A percentile compares a stretch with the other conserved stretches of the same genome.
These are phyloP conservation scores for Galerucella nymphaeae DNA, from an alignment of 2,888 invertebrate species.

Conservation along the genomic window DNA sequence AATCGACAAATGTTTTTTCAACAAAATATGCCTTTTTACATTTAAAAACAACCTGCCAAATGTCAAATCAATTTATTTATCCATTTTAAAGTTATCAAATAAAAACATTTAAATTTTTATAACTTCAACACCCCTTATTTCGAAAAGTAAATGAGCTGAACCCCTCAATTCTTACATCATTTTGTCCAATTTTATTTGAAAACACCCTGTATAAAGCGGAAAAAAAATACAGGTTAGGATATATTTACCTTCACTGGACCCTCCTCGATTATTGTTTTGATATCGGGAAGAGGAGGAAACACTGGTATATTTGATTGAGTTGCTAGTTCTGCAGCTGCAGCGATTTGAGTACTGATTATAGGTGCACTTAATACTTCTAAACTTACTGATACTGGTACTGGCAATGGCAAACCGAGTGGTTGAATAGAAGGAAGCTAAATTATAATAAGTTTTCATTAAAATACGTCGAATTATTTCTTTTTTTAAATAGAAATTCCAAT, in stretches of 20 bases:
- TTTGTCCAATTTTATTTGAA: too few relatives aligned
- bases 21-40: too few relatives aligned
- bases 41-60: too few relatives aligned
- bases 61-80: too few relatives aligned
- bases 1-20: too few relatives aligned
- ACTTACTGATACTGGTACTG: slow-evolving; percentile 27
- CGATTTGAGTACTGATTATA: slow-evolving; percentile 52
- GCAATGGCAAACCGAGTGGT: slow-evolving; percentile 59
- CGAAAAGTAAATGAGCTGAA: too few relatives aligned
- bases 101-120: too few relatives aligned
- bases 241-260: slow-evolving; percentile 45
- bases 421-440: slow-evolving; percentile 60
- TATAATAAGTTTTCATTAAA: not conserved
- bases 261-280: slow-evolving; percentile 53
- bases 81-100: too few relatives aligned
- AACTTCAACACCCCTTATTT: too few relatives aligned
- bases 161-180: too few relatives aligned
- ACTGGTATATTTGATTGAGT: slow-evolving; percentile 58
- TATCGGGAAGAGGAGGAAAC: slow-evolving; percentile 45
- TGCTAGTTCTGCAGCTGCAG: slow-evolving; percentile 60
- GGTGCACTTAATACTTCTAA: slow-evolving; percentile 29
- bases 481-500: not conserved
- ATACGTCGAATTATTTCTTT: not conserved
- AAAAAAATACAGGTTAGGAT: too few relatives aligned
- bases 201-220: too few relatives aligned